Percentiles rank a stretch among this genome's conserved stretches.
phyloP scores from a whole-genome alignment of 2,797 vertebrate genomes.

The Natrix natrix region DNA sequence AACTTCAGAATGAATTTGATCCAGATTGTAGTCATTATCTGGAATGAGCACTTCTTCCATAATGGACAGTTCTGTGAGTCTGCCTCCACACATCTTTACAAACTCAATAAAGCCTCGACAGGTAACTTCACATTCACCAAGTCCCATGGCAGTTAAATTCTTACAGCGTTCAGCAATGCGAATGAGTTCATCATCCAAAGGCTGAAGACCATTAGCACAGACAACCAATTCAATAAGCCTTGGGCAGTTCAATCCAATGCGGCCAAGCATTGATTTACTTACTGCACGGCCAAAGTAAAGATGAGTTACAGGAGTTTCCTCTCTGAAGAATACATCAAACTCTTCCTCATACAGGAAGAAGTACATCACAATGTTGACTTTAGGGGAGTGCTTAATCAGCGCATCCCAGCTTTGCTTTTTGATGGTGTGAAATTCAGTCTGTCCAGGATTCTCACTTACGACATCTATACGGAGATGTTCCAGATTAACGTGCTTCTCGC shows the following conservation, averaged over 20 bases:
- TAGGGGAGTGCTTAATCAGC: slow-evolving; percentile 74
- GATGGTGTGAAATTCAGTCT: slow-evolving; percentile 74
- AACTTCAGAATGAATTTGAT: slow-evolving; percentile 74
- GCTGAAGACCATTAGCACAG: slow-evolving; percentile 75
- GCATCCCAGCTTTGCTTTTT: slow-evolving; percentile 78
- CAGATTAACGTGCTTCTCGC: slow-evolving; percentile 76
- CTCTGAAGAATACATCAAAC: slow-evolving; percentile 75
- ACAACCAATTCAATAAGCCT: slow-evolving; percentile 75
- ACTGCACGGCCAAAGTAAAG: slow-evolving; percentile 76
- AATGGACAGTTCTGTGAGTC: slow-evolving; percentile 76
- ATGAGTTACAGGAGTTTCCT: slow-evolving; percentile 76
- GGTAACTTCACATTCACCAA: slow-evolving; percentile 76
- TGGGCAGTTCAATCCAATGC: slow-evolving; percentile 75
- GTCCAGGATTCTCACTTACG: slow-evolving; percentile 75
- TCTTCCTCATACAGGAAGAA: slow-evolving; percentile 78
- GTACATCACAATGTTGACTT: slow-evolving; percentile 79
- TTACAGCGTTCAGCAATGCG: slow-evolving; percentile 74
- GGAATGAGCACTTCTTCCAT: slow-evolving; percentile 80
- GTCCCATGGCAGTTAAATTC: slow-evolving; percentile 74
- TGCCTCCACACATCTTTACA: slow-evolving; percentile 75
- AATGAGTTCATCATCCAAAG: slow-evolving; percentile 75
- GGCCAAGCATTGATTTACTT: slow-evolving; percentile 75
- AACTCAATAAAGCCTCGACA: slow-evolving; percentile 77
- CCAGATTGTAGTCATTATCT: slow-evolving; percentile 73
- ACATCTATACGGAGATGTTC: slow-evolving; percentile 77